Evolutionary conservation across 2,797 vertebrate species (phyloP).

Genomic region (Neomorphus geoffroyi): DNA sequence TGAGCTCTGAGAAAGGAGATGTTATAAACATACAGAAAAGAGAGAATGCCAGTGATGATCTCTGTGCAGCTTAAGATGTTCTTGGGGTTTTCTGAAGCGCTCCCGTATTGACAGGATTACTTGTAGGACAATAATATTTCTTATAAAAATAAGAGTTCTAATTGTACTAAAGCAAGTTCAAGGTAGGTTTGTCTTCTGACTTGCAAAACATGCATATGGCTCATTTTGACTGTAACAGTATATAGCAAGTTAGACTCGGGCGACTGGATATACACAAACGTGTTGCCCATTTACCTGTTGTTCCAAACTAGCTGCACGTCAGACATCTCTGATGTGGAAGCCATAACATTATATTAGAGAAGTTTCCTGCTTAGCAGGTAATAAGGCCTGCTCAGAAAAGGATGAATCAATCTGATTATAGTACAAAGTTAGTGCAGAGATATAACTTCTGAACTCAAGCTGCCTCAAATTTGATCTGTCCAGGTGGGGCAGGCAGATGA

Average conservation of each 20-base stretch:
- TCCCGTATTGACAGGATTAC: neutral
- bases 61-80: neutral
- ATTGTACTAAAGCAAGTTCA: neutral
- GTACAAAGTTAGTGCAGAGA: neutral
- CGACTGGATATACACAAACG: fast-evolving
- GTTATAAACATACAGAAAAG: neutral
- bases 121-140: neutral
- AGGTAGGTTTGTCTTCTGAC: neutral
- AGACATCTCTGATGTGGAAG: neutral
- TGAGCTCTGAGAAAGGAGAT: neutral
- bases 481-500: fast-evolving
- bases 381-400: neutral
- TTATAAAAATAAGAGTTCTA: neutral
- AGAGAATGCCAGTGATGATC: neutral
- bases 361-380: neutral
- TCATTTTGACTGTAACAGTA: neutral
- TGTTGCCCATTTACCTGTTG: neutral
- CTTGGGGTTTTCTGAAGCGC: neutral
- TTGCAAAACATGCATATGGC: fast-evolving
- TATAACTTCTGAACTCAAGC: neutral
- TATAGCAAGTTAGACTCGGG: neutral
- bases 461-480: neutral
- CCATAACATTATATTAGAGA: neutral
- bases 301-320: neutral
- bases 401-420: neutral